Evolutionary conservation across 2,888 invertebrate genomes (phyloP).

Genomic region (Aleiodes testaceus): DNA sequence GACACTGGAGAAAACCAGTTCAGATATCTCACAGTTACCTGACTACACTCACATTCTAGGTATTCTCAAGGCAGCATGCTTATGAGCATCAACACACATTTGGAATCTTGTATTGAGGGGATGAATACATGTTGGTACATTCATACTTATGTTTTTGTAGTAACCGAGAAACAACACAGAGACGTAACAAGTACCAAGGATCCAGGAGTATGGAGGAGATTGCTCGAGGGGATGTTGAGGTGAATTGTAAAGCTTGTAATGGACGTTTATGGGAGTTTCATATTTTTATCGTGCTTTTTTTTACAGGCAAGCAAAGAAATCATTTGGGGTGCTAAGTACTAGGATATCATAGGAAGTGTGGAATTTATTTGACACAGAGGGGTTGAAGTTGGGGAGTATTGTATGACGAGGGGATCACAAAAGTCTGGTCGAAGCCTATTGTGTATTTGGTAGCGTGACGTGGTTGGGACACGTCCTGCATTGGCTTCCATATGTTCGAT

Average conservation of each 20-base stretch:
- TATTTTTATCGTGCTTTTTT: conserved; percentile 44
- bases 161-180: conserved; percentile 66
- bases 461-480: too few species aligned
- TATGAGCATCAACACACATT: neutral
- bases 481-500: too few species aligned
- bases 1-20: conserved; percentile 21
- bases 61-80: conserved; percentile 2
- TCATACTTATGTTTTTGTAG: conserved; percentile 44
- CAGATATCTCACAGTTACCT: neutral
- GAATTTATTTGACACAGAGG: conserved; percentile 49
- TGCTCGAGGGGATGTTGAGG: conserved; percentile 21
- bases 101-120: neutral
- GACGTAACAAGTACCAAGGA: conserved; percentile 61
- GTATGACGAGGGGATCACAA: conserved; percentile 33
- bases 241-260: conserved; percentile 35
- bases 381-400: conserved; percentile 55
- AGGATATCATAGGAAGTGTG: conserved; percentile 55
- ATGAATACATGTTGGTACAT: conserved; percentile 6
- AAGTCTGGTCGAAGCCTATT: conserved; percentile 41
- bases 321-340: conserved; percentile 61
- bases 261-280: neutral
- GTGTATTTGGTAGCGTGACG: neutral
- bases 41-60: neutral
- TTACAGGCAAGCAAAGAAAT: conserved; percentile 54
- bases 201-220: conserved; percentile 61